Percentiles rank a stretch among this genome's conserved stretches.
Evolutionary conservation across 2,888 invertebrate genomes (phyloP).

Genomic region (Argyresthia goedartella): DNA sequence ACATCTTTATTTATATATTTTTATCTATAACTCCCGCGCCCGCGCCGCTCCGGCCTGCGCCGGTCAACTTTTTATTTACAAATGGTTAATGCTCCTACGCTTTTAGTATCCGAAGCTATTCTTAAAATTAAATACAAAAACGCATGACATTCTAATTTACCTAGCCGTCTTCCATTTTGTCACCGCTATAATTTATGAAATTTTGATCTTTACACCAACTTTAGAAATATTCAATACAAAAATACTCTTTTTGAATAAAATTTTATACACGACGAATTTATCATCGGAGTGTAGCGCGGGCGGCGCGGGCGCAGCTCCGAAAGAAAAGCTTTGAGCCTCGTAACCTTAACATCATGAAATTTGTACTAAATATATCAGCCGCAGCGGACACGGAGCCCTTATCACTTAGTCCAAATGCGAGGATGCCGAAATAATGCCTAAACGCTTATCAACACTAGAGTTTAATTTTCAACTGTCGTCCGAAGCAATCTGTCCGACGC

Average conservation of each 20-base stretch:
- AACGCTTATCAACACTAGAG: slow-evolving; percentile 37
- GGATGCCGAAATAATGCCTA: slow-evolving; percentile 69
- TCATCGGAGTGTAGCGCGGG: slow-evolving; percentile 35
- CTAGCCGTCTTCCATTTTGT: slow-evolving; percentile 56
- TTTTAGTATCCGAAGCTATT: slow-evolving; percentile 74
- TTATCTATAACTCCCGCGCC: slow-evolving; percentile 59
- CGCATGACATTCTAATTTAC: slow-evolving; percentile 68
- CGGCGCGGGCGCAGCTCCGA: slow-evolving; percentile 46
- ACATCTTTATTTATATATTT: slow-evolving; percentile 71
- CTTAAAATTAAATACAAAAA: slow-evolving; percentile 74
- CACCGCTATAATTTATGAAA: slow-evolving; percentile 71
- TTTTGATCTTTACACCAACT: slow-evolving; percentile 73
- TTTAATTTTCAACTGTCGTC: slow-evolving; percentile 35
- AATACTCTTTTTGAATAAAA: slow-evolving; percentile 72
- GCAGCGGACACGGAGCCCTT: slow-evolving; percentile 59
- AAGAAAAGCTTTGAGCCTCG: slow-evolving; percentile 71
- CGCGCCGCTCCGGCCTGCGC: slow-evolving; percentile 34
- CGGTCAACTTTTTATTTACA: slow-evolving; percentile 72
- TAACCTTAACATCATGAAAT: slow-evolving; percentile 70
- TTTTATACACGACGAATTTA: slow-evolving; percentile 68
- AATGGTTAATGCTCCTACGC: slow-evolving; percentile 80
- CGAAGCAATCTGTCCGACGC: slow-evolving; percentile 2
- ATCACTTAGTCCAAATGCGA: slow-evolving; percentile 71
- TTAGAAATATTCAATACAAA: slow-evolving; percentile 74
- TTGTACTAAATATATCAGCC: slow-evolving; percentile 70